Evolutionary conservation across 2,888 invertebrate species (phyloP), one percentile per base, ranked within the genome.

Genomic region (Apeira syringaria): DNA sequence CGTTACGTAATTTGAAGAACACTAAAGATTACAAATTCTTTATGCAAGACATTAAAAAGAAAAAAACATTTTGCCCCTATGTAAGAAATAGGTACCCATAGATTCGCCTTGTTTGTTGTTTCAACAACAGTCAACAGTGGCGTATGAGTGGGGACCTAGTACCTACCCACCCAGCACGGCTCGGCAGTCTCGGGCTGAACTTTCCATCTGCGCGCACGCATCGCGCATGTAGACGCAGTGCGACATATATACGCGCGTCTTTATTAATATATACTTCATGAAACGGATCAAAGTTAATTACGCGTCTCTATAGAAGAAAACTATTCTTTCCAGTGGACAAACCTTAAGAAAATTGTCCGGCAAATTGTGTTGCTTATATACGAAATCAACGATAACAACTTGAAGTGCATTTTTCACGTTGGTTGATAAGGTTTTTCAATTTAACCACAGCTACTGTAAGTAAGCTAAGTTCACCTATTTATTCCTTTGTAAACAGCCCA

Each of bases 361-460:
- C 27, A n/a, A 42, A 25, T 53, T 57, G 62, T 49, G 37, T 52
- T 39, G 50, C 37, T 33, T 55, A 47, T 37, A 48, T 56, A 42
- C 45, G 43, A 36, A 53, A 26, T 53, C 15, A 11, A 47, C 50
- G 47, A 59, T 56, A 55, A 62, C 10, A 53, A n/a, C 55, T 58
- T 48, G 43, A 46, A 29, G 48, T 53, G 59, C 31, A 36, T 46
- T 57, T 63, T 61, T 50, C 50, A 40, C 34, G 48, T 51, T 61
- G 47, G 34, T 50, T 55, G 72, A 70, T 71, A 70, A 69, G 62
- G 60, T 56, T 69, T 74, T 74, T 67, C 66, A 70, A 72, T 81
- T 82, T 72, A n/a, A n/a, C n/a, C n/a, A 61, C 64, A 60, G 71
- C 54, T 68, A 59, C 62, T 80, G 86, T 84, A 64, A 80, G 81